Base-by-base conservation (phyloP, 2,888 invertebrate genomes). In the Phlogophora meticulosa region DNA sequence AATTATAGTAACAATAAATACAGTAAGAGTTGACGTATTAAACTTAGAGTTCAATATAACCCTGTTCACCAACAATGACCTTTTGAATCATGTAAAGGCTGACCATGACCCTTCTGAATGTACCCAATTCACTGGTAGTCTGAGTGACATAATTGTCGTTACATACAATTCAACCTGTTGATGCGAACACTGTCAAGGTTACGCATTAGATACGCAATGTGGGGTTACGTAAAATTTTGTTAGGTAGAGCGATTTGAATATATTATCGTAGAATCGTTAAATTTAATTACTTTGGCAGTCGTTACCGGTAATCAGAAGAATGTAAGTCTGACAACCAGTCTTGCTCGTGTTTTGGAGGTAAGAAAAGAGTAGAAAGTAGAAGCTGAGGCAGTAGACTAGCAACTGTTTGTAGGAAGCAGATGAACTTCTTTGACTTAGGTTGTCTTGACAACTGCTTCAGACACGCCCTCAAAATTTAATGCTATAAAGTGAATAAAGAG, bases 71-170 rank as follows among this genome's bases (percentile, higher is more conserved):
- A 52, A 2, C 42, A 52, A 22, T 56, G 60, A 75, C 75, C 79
- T 78, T 74, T 75, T 51, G 7, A 34, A 34, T 74, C 43, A 67
- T 61, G 42, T 10, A 57, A 34, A 28, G 1, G 4, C 24, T 59
- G 76, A 24, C 79, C 76, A 24, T 76, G 80, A 79, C 55, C 49
- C 58, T 17, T 32, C n/a, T 34, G 15, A 20, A 32, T 38, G 38
- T 46, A 11, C 13, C 49, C 42, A 61, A 75, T 78, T 48, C 48
- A 40, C 42, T 2, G 32, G 7, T 28, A 52, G 24, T 38, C 17
- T 24, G 65, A 65, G 32, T 76, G 71, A 70, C 61, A 80, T 80
- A 71, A 76, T 65, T 65, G 59, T 59, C 32, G 58, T 51, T 24
- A 24, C 34, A 15, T n/a, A 5, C 13, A 13, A 9, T 52, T 15